These are phyloP conservation scores for Serinus canaria DNA, from an alignment of 2,113 vertebrate genomes.

Conservation along the genomic window DNA sequence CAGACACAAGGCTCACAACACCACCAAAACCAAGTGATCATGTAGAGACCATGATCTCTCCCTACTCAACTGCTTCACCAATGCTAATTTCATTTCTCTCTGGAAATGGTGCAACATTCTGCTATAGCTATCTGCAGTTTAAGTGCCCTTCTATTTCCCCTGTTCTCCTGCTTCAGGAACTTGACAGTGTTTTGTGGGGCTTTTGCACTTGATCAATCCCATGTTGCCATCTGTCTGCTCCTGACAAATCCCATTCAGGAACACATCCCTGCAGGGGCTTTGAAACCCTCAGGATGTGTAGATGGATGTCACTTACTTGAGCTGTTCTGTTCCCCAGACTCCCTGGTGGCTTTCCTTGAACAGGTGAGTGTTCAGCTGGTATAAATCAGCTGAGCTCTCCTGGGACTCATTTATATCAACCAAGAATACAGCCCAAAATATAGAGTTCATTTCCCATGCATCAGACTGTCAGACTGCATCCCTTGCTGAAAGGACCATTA, in stretches of 20 bases:
- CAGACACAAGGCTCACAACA: background rate
- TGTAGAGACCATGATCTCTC: background rate
- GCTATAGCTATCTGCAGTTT: background rate
- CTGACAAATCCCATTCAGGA: conserved; percentile 19
- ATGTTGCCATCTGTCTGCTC: background rate
- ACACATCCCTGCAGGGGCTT: background rate
- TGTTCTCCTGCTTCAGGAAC: background rate
- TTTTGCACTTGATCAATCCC: conserved; percentile 23
- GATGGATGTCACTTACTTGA: conserved; percentile 5
- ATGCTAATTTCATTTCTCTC: background rate
- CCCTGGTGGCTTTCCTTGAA: conserved; percentile 7
- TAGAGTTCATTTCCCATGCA: background rate
- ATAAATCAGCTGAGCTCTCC: conserved; percentile 1
- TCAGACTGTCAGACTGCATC: background rate
- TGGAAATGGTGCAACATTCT: background rate
- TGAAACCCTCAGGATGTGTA: conserved; percentile 11
- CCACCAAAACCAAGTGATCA: accelerated
- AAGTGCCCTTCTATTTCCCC: background rate
- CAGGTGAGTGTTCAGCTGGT: conserved; percentile 45
- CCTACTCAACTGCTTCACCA: background rate
- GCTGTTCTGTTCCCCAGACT: background rate
- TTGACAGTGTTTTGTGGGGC: background rate
- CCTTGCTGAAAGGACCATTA: background rate
- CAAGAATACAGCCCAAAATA: conserved; percentile 1
- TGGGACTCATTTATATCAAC: conserved; percentile 27